These are phyloP conservation scores for Catharus fuscescens DNA, from an alignment of 2,113 vertebrate species.

Conservation along the genomic window DNA sequence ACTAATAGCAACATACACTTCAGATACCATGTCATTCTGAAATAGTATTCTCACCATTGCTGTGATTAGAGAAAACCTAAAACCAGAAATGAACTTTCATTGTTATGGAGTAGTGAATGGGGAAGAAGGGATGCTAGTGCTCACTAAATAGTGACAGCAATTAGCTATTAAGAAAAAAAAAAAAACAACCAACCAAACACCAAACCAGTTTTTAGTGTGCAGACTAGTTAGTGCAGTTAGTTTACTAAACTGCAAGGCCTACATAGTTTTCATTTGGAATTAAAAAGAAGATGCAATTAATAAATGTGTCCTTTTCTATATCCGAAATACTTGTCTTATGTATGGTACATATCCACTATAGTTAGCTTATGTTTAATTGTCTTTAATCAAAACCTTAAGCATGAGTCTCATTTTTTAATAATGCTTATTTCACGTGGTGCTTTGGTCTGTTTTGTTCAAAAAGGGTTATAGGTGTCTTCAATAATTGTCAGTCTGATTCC, in stretches of 20 bases:
- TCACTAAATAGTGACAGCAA: not conserved
- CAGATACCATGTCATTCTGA: not conserved
- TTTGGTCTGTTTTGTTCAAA: not conserved
- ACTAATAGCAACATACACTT: conserved; percentile 13
- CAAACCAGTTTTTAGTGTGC: not conserved
- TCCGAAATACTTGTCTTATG: not conserved
- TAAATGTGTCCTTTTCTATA: not conserved
- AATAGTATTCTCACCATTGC: not conserved
- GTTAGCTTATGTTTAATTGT: not conserved
- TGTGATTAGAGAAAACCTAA: not conserved
- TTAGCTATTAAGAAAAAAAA: not conserved
- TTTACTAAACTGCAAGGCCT: not conserved
- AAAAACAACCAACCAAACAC: too few relatives aligned
- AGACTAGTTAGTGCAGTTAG: not conserved
- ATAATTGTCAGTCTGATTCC: not conserved
- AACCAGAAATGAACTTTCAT: not conserved
- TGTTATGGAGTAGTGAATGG: not conserved
- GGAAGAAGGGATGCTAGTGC: not conserved
- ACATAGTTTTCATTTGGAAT: not conserved
- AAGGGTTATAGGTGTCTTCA: not conserved
- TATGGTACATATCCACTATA: not conserved
- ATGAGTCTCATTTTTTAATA: not conserved
- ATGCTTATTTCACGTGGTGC: not conserved
- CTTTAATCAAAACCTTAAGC: not conserved
- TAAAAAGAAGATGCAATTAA: not conserved